Conservation (phyloP, 2,113 vertebrate species). For the Dromas ardeola region DNA sequence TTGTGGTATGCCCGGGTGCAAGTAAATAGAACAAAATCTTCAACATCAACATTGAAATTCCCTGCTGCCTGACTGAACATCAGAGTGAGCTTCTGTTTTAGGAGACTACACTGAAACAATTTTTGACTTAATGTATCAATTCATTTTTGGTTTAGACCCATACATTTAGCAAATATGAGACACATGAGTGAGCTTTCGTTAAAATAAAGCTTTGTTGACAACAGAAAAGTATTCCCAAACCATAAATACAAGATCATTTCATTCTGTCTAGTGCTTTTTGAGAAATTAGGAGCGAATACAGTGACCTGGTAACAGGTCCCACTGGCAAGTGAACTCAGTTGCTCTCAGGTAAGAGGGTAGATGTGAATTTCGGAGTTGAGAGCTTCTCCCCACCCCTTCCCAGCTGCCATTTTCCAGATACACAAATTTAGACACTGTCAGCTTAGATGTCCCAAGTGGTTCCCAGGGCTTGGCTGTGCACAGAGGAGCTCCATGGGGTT, state of each 20-base stretch:
- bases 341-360: background rate
- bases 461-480: background rate
- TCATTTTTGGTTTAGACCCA: background rate
- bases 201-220: background rate
- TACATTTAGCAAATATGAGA: background rate
- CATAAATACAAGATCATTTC: background rate
- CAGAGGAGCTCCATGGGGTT: background rate
- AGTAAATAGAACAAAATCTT: background rate
- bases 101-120: background rate
- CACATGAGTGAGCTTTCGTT: background rate
- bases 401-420: background rate
- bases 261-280: background rate
- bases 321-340: background rate
- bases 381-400: background rate
- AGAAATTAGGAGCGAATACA: background rate
- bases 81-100: background rate
- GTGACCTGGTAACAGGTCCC: background rate
- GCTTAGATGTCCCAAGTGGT: background rate
- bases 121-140: background rate
- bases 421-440: background rate
- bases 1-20: background rate
- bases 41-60: background rate
- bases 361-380: background rate
- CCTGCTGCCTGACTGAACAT: background rate
- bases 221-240: background rate